A percentile compares a stretch with the other conserved stretches of the same genome.
These are phyloP conservation scores for Halotydeus destructor DNA, from an alignment of 1,140 invertebrate genomes.

Conservation along the genomic window DNA sequence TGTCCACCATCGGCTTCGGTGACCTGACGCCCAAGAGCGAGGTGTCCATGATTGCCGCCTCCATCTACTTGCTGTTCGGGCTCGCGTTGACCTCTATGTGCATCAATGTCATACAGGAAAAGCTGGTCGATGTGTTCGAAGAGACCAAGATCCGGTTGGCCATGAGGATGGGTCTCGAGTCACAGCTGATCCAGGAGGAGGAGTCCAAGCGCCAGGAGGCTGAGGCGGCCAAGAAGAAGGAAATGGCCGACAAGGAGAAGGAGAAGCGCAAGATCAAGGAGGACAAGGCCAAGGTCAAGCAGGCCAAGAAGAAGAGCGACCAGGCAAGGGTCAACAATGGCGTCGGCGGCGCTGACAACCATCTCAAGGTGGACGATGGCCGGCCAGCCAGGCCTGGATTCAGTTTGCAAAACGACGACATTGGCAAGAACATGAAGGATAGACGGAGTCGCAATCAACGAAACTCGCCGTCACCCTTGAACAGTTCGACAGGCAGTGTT, in stretches of 20 bases:
- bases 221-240: neutral
- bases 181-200: conserved; percentile 33
- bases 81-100: conserved; percentile 86
- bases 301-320: neutral
- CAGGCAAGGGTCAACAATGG: neutral
- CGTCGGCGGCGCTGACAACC: neutral
- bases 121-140: conserved; percentile 55
- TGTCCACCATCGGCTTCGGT: conserved; percentile 82
- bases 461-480: too few species aligned
- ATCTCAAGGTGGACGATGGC: too few species aligned
- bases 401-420: conserved; percentile 7
- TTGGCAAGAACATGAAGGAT: conserved; percentile 9
- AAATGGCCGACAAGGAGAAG: neutral
- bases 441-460: conserved; percentile 8
- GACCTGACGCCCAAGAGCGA: conserved; percentile 70
- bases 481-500: too few species aligned
- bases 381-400: conserved; percentile 5
- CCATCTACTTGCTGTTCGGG: conserved; percentile 79
- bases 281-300: too few species aligned
- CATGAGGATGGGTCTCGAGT: conserved; percentile 54
- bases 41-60: conserved; percentile 74
- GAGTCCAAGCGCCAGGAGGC: neutral
- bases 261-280: neutral
- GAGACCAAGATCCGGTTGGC: conserved; percentile 62
- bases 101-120: conserved; percentile 80